phyloP scores from a whole-genome alignment of 2,797 vertebrate species.

The Orientallactaga sibirica region DNA sequence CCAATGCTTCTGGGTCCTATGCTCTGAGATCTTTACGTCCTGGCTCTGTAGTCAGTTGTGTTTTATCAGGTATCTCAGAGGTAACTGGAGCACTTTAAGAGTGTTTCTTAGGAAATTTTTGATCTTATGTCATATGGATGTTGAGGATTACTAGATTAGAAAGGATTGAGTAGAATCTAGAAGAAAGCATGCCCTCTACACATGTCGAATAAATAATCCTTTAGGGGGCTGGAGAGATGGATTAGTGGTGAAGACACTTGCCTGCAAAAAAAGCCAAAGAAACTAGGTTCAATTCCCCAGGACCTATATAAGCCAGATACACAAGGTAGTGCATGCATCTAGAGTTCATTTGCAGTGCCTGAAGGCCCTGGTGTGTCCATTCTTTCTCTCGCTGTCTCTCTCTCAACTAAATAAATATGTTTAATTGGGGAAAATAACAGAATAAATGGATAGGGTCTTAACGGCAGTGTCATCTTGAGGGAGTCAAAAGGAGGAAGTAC shows the following conservation, averaged over 20 bases:
- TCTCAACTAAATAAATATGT: too few species aligned
- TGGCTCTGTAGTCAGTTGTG: background rate
- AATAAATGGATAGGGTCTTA: background rate
- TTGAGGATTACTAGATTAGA: background rate
- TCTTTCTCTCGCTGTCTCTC: too few species aligned
- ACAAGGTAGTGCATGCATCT: too few species aligned
- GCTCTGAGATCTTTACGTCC: background rate
- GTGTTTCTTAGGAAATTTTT: background rate
- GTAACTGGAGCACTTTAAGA: background rate
- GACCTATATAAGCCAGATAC: too few species aligned
- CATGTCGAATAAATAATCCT: background rate
- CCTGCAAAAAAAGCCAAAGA: too few species aligned
- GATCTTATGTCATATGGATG: background rate
- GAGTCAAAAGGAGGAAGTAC: background rate
- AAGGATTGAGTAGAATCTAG: constrained; percentile 24
- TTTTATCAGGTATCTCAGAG: constrained; percentile 1
- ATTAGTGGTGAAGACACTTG: too few species aligned
- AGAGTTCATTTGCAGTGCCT: too few species aligned
- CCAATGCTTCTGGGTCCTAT: background rate
- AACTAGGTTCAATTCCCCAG: too few species aligned
- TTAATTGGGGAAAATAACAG: background rate
- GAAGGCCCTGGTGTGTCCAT: too few species aligned
- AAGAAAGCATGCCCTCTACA: constrained; percentile 32
- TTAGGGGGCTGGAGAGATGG: background rate
- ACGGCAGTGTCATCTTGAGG: background rate